Evolutionary conservation across 1,140 invertebrate species (phyloP).

Genomic region (Cotesia typhae): DNA sequence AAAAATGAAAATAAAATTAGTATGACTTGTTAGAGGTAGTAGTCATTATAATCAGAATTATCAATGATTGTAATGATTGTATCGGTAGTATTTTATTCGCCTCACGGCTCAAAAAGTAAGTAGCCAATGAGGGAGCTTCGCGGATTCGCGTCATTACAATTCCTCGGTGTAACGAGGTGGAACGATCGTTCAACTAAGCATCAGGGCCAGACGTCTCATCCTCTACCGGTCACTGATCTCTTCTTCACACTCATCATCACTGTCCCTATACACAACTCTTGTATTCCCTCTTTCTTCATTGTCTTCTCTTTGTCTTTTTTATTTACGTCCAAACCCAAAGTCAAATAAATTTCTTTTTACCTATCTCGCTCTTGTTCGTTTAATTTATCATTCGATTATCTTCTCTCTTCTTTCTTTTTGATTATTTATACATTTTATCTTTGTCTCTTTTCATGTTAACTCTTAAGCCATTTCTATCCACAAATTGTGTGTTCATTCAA

Average conservation of each 20-base stretch:
- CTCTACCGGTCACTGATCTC: conserved; percentile 39
- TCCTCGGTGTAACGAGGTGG: conserved; percentile 49
- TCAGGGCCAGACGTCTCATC: conserved; percentile 39
- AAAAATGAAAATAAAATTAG: neutral
- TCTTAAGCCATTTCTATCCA: too few relatives aligned
- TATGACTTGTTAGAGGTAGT: neutral
- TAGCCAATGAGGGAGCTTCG: conserved; percentile 19
- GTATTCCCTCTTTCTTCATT: neutral
- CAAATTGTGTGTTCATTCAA: neutral
- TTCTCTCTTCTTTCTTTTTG: too few relatives aligned
- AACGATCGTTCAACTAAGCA: conserved; percentile 57
- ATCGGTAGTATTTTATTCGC: conserved; percentile 9
- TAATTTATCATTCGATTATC: too few relatives aligned
- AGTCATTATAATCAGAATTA: neutral
- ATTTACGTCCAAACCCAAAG: conserved; percentile 6
- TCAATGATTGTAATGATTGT: neutral
- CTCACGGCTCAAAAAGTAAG: conserved; percentile 14
- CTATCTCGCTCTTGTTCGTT: neutral
- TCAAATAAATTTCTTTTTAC: conserved; percentile 9
- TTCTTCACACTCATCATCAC: neutral
- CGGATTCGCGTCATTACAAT: conserved; percentile 37
- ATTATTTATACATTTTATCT: too few relatives aligned
- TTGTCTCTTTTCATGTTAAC: too few relatives aligned
- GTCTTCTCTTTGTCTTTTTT: conserved; percentile 31
- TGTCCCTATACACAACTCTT: neutral